Base-by-base conservation (phyloP, 2,113 vertebrate genomes). In the Barbus barbus region DNA sequence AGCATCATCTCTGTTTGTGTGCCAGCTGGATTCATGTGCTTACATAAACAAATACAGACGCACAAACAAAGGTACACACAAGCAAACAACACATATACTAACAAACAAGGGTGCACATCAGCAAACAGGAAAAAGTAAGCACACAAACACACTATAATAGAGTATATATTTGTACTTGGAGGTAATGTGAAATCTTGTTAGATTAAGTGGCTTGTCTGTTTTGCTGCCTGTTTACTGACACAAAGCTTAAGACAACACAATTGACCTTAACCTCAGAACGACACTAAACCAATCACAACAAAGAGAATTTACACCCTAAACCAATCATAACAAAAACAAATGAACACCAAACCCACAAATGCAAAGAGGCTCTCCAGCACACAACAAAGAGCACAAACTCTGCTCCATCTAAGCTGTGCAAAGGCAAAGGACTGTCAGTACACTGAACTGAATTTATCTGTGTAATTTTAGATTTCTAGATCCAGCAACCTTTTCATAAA, bases 131-230 rank as follows among this genome's bases (percentile, higher is more conserved):
- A 16, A 63, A 33, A 31, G 33, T 51, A 44, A 20, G 61, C 74
- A 78, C 72, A 81, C 51, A 80, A 26, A 48, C 56, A 82, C n/a
- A 69, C 44, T 78, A 77, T 53, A 84, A 69, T 77, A 31, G 81
- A 56, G 86, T 76, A 76, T 84, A 83, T 84, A 82, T 78, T 5
- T 83, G 85, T 86, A 1, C 36, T 85, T 90, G 69, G 53, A 65
- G 78, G 86, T 80, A 81, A 41, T 61, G 86, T 87, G 77, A 87
- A 89, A 91, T 89, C 86, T 85, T 88, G 92, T 93, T 91, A 92
- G 91, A 16, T 14, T 86, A 89, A 92, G 90, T 90, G 89, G 77
- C 83, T 58, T 79, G 88, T 46, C 83, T 91, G 86, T 86, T 93
- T 91, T 84, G 89, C 85, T 82, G 85, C 82, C 85, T 91, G 73